These are phyloP conservation scores for Rhynchotus rufescens DNA, from an alignment of 2,797 vertebrate genomes.

Conservation along the genomic window DNA sequence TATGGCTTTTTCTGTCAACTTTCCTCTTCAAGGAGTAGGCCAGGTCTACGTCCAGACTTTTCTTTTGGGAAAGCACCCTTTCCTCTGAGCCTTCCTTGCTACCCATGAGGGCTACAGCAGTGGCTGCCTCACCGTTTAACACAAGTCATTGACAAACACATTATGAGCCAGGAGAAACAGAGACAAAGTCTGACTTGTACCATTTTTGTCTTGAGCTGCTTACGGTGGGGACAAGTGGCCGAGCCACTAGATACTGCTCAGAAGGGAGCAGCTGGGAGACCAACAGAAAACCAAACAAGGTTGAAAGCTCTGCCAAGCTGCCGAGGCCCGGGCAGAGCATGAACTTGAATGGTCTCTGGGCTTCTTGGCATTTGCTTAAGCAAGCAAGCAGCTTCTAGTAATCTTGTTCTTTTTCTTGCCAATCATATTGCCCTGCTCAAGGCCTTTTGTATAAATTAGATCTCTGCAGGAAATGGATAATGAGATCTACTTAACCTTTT, in stretches of 20 bases:
- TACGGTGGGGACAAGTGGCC: background rate
- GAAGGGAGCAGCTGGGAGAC: background rate
- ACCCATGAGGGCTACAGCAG: background rate
- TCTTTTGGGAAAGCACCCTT: too few relatives aligned
- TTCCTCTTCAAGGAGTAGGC: rapidly evolving
- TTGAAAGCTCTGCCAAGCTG: background rate
- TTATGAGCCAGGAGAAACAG: background rate
- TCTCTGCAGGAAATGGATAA: conserved; percentile 28
- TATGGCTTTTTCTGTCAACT: too few relatives aligned
- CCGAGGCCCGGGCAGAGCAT: rapidly evolving
- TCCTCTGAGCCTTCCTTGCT: background rate
- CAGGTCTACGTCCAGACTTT: background rate
- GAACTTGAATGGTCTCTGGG: background rate
- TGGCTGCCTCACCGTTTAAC: background rate
- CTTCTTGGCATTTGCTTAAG: background rate
- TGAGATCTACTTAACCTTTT: conserved; percentile 37
- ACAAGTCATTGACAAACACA: rapidly evolving
- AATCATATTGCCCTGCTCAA: background rate
- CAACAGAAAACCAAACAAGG: background rate
- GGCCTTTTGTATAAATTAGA: conserved; percentile 20
- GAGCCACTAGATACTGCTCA: background rate
- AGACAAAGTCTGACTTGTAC: background rate
- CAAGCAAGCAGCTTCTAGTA: background rate
- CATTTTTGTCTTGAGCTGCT: background rate
- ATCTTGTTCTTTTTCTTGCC: background rate